Evolutionary conservation across 92 coral and sea anemone species (phyloP), one percentile per base, ranked within the genome.

Genomic region (Blastomussa wellsi): DNA sequence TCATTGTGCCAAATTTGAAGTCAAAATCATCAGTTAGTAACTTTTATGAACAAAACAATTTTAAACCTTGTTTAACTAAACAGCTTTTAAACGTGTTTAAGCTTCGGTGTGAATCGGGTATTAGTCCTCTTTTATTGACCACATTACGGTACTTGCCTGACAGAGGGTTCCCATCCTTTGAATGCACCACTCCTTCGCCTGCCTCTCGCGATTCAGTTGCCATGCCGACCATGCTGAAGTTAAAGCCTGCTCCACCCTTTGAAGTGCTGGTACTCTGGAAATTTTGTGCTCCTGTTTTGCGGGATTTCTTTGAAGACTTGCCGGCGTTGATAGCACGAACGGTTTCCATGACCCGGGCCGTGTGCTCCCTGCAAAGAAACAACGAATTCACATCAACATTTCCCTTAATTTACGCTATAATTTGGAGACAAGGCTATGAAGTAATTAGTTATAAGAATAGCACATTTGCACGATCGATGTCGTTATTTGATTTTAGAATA

Each of bases 341-440:
- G 4, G 99, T 94, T 79, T 96, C 91, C 89, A 96, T 94, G 41
- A 96, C 97, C 33, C 99, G 98, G 57, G 91, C 95, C 24, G 98
- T 91, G 91, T 96, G 95, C 81, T 90, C 82, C 81, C 99, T 96
- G 53, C 5, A 84, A 79, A 35, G 49, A 80, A 52, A 32, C 1
- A 24, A 69, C 37, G 33, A 38, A 7, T 24, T 0, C 11, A 73
- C 2, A 28, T 74, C 1, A 69, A 16, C n/a, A 24, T 57, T 29
- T 57, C 29, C 26, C 12, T 57, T 57, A 1, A 57, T 24, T 57
- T 57, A 24, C 65, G 16, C 55, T 9, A 12, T 49, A n/a, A n/a
- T n/a, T n/a, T n/a, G n/a, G n/a, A n/a, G n/a, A n/a, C n/a, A n/a
- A n/a, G n/a, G n/a, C n/a, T n/a, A n/a, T n/a, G n/a, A n/a, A n/a